Percentiles rank a stretch among this genome's conserved stretches.
Conservation (phyloP, 2,888 invertebrate species). For the Orthosia cruda region DNA sequence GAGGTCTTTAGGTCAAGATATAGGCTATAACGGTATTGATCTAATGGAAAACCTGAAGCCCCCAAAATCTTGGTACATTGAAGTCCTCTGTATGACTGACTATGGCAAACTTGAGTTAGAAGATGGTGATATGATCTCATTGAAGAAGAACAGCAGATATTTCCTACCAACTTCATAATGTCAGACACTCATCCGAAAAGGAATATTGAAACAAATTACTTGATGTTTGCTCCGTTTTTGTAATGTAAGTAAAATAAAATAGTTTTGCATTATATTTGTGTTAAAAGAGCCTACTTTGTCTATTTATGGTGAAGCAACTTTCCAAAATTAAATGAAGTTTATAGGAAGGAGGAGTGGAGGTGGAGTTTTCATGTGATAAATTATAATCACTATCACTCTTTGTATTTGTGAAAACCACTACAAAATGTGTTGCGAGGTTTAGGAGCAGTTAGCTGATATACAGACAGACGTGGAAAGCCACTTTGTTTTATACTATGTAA, state of each 20-base stretch:
- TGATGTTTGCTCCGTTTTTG: conserved; percentile 52
- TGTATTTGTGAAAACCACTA: too few species aligned
- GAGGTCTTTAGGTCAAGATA: conserved; percentile 96
- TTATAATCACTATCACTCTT: too few species aligned
- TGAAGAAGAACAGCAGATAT: conserved; percentile 98
- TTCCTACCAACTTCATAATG: conserved; percentile 97
- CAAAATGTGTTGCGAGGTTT: too few species aligned
- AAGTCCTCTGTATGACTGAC: conserved; percentile 97
- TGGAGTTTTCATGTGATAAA: too few species aligned
- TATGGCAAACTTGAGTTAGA: conserved; percentile 98
- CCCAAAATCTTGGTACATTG: conserved; percentile 98
- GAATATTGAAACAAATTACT: conserved; percentile 95
- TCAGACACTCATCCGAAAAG: conserved; percentile 97
- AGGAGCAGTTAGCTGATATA: too few species aligned
- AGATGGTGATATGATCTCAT: conserved; percentile 97
- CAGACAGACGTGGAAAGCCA: too few species aligned
- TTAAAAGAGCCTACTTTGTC: conserved; percentile 5
- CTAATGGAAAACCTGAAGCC: conserved; percentile 97
- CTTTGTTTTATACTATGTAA: too few species aligned
- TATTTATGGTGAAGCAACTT: not conserved
- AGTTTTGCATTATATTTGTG: conserved; percentile 11
- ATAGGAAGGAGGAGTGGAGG: too few species aligned
- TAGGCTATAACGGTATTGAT: conserved; percentile 94
- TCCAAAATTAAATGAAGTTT: not conserved
- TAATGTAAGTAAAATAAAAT: conserved; percentile 16